A percentile compares a stretch with the other conserved stretches of the same genome.
These are phyloP conservation scores for Atrina japonica DNA, from an alignment of 2,888 invertebrate genomes.

Conservation along the genomic window DNA sequence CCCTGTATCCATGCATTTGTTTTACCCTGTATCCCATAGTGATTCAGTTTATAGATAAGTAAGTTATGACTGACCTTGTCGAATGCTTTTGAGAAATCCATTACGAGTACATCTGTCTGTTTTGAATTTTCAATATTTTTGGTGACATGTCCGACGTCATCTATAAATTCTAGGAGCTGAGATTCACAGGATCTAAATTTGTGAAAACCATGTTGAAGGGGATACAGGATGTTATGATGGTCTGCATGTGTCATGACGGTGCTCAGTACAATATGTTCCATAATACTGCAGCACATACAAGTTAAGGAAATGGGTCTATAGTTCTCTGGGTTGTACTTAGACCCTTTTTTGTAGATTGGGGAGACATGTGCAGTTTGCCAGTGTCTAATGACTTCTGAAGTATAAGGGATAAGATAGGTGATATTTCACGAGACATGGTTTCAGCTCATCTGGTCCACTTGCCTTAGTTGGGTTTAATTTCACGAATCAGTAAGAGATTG, in stretches of 20 bases:
- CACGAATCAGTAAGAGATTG: too few relatives aligned
- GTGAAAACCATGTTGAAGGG: constrained; percentile 34
- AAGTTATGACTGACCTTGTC: too few relatives aligned
- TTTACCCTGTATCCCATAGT: too few relatives aligned
- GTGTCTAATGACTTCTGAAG: neutral
- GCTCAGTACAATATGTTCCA: constrained; percentile 31
- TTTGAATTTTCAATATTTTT: constrained; percentile 37
- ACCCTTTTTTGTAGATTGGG: constrained; percentile 20
- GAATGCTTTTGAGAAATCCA: constrained; percentile 43
- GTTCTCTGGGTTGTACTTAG: constrained; percentile 29
- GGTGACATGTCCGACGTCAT: constrained; percentile 20
- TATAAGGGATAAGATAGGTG: constrained; percentile 4
- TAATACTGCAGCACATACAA: constrained; percentile 22
- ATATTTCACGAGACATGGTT: constrained; percentile 10
- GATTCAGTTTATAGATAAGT: too few relatives aligned
- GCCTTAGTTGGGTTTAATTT: constrained; percentile 11
- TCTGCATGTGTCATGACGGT: constrained; percentile 38
- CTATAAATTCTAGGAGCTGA: constrained; percentile 28
- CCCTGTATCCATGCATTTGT: too few relatives aligned
- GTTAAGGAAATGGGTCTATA: constrained; percentile 37
- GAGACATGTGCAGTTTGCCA: constrained; percentile 15
- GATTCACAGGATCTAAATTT: constrained; percentile 20
- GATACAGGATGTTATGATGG: constrained; percentile 29
- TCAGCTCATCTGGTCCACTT: constrained; percentile 17
- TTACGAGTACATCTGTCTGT: too few relatives aligned